Percentiles rank a stretch among this genome's conserved stretches.
These are phyloP conservation scores for Bombus impatiens DNA, from an alignment of 1,140 invertebrate species.

Conservation along the genomic window DNA sequence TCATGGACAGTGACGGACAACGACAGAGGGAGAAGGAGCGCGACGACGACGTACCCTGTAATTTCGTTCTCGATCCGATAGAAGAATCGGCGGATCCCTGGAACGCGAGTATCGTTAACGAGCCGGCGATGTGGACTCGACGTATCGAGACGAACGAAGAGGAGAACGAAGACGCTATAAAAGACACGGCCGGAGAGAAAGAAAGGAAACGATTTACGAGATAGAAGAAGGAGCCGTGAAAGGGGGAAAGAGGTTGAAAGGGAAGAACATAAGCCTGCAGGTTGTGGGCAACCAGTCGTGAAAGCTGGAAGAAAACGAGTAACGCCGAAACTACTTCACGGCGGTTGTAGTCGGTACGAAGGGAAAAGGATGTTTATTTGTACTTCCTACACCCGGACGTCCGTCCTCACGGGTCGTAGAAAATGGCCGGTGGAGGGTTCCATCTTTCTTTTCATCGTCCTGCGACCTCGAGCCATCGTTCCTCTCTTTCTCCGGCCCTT, in stretches of 20 bases:
- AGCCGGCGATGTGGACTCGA: slow-evolving; percentile 20
- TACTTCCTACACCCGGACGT: slow-evolving; percentile 53
- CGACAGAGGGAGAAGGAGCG: not conserved
- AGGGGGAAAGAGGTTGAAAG: not conserved
- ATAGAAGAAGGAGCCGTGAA: not conserved
- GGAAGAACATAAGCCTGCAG: slow-evolving; percentile 45
- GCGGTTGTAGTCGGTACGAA: slow-evolving; percentile 25
- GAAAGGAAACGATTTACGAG: slow-evolving; percentile 4
- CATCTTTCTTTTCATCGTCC: slow-evolving; percentile 24
- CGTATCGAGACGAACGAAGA: not conserved
- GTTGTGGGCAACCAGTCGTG: slow-evolving; percentile 52
- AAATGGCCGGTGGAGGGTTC: slow-evolving; percentile 18
- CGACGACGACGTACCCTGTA: not conserved
- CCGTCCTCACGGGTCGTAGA: slow-evolving; percentile 37
- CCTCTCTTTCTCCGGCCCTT: slow-evolving; percentile 10
- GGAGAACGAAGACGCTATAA: not conserved
- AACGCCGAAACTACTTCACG: slow-evolving; percentile 50
- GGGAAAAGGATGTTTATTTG: slow-evolving; percentile 61
- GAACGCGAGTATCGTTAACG: slow-evolving; percentile 54
- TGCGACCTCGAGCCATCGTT: not conserved
- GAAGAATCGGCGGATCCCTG: slow-evolving; percentile 29
- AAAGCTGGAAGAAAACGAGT: slow-evolving; percentile 42
- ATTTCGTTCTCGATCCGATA: slow-evolving; percentile 56
- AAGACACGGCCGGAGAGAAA: not conserved
- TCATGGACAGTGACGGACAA: slow-evolving; percentile 12